Evolutionary conservation across 2,113 vertebrate genomes (phyloP).

Genomic region (Ictalurus furcatus): DNA sequence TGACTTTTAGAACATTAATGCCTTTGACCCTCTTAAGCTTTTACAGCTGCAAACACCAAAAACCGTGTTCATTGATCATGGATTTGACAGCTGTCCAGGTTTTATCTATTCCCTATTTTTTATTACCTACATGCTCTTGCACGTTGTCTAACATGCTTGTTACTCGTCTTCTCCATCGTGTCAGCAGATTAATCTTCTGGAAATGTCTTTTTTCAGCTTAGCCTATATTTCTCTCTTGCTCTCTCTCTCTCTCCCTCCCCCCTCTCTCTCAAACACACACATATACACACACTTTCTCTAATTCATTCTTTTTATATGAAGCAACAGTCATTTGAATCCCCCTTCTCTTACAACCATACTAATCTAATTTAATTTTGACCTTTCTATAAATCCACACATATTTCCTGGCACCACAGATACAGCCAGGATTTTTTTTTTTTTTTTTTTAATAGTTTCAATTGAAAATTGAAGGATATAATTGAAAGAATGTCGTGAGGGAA

Average conservation of each 20-base stretch:
- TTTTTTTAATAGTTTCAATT: conserved; percentile 37
- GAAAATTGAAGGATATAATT: conserved; percentile 66
- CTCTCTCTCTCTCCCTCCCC: neutral
- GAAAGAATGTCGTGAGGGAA: conserved; percentile 57
- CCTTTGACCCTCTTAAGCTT: neutral
- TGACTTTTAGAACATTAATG: neutral
- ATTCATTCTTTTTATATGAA: conserved; percentile 54
- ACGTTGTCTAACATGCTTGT: conserved; percentile 1
- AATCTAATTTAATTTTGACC: conserved; percentile 66
- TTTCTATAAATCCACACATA: conserved; percentile 68
- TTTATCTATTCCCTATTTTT: conserved; percentile 36
- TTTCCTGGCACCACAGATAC: conserved; percentile 43
- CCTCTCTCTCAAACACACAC: neutral
- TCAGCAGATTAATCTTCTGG: neutral
- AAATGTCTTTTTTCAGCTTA: neutral
- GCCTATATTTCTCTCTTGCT: neutral
- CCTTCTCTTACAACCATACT: conserved; percentile 49
- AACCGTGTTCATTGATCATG: conserved; percentile 22
- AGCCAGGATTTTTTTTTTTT: neutral
- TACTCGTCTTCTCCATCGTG: neutral
- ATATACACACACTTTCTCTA: neutral
- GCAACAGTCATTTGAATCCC: conserved; percentile 58
- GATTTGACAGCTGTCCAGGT: conserved; percentile 67
- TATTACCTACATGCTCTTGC: conserved; percentile 9
- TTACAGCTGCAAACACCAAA: conserved; percentile 63